Evolutionary conservation across 2,797 vertebrate genomes (phyloP), one percentile per base, ranked within the genome.

Genomic region (Schizopygopsis malacanthus): DNA sequence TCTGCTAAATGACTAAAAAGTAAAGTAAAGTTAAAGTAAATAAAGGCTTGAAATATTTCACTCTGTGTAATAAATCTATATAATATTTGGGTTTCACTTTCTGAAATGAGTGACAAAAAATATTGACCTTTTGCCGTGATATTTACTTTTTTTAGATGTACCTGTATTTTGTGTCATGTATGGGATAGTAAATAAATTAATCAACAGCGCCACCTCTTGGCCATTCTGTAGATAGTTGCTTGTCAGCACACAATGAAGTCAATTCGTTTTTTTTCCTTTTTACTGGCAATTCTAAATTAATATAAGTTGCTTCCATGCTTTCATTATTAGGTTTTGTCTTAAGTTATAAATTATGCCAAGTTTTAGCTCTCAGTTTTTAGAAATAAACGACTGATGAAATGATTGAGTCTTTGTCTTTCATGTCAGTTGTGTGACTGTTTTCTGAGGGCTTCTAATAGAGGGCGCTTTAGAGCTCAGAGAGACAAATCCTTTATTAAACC

Each of bases 151-250:
- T 33, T 33, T 33, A 0, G 33, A 33, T 33, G 33, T 33, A 33
- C 33, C 33, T 33, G 3, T 33, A 33, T 33, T 56, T 77, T 56
- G 6, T 56, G 13, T 12, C 12, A 10, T 9, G 7, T 3, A 52
- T 37, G 28, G 5, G 12, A 52, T 12, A 15, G 28, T 10, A 0
- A 3, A 28, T 82, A 28, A 10, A 4, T 70, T 11, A 22, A 25
- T 54, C 10, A 79, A 59, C 4, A 59, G 6, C 65, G 75, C 65
- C 18, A 71, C 70, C 83, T 79, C 18, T 10, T 13, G 83, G 25
- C 9, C 63, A 37, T 33, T 33, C 33, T 33, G 33, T 33, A 33
- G 33, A 73, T 2, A 37, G 10, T 6, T 12, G 5, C 6, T 13
- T 20, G 5, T 4, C 2, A 22, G 3, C 15, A 13, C 28, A 63